Conservation (phyloP, 1,140 invertebrate species). For the Drosophila yakuba region DNA sequence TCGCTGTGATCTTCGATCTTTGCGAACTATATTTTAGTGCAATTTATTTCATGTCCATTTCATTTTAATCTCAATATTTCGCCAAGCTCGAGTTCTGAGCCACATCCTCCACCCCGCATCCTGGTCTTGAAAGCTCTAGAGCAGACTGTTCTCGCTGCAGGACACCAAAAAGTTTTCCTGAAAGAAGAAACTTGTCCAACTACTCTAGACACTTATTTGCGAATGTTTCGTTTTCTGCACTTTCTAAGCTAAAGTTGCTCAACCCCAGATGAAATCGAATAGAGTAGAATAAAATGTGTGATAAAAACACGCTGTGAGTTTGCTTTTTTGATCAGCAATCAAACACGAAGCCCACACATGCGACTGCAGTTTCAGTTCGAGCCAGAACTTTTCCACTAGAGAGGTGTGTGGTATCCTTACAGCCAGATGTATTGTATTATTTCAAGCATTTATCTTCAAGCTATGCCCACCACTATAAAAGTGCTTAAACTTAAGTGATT, state of each 20-base stretch:
- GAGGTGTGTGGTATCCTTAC: not conserved
- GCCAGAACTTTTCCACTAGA: constrained; percentile 1
- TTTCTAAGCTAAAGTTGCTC: constrained; percentile 21
- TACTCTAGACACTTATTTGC: constrained; percentile 39
- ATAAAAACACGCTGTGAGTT: constrained; percentile 37
- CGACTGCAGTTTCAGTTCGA: constrained; percentile 30
- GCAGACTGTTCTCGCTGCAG: constrained; percentile 31
- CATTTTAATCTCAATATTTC: constrained; percentile 36
- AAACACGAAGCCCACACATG: constrained; percentile 30
- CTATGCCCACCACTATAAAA: not conserved
- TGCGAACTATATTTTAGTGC: constrained; percentile 1
- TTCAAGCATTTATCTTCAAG: not conserved
- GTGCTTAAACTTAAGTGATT: not conserved
- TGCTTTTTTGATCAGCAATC: constrained; percentile 48
- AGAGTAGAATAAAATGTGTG: constrained; percentile 21
- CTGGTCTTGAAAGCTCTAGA: constrained; percentile 23
- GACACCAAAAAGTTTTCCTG: constrained; percentile 46
- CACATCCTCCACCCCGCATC: constrained; percentile 15
- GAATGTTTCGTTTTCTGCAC: constrained; percentile 50
- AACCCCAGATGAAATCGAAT: constrained; percentile 20
- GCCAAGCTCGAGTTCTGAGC: constrained; percentile 16
- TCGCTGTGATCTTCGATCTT: not conserved
- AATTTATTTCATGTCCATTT: constrained; percentile 35
- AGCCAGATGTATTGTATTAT: too few species aligned
- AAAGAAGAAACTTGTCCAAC: constrained; percentile 48